Evolutionary conservation across 2,113 vertebrate genomes (phyloP).

Genomic region (Urocynchramus pylzowi): DNA sequence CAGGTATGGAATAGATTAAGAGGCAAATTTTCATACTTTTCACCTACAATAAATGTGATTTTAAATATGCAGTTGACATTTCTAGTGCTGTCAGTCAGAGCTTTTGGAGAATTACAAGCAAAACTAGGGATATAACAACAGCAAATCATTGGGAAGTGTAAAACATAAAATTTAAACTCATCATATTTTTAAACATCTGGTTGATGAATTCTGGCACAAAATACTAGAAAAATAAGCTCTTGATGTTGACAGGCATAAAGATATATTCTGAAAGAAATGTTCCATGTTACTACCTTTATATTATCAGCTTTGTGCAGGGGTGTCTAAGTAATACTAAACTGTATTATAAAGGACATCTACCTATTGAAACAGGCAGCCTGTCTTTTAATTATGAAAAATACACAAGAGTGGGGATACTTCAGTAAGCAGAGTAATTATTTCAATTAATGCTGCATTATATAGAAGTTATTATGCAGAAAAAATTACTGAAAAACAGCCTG

Average conservation of each 20-base stretch:
- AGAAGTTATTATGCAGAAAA: background rate
- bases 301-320: background rate
- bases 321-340: background rate
- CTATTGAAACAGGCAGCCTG: background rate
- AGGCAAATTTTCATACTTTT: background rate
- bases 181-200: background rate
- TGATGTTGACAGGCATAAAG: background rate
- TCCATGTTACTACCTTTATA: background rate
- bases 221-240: background rate
- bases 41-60: background rate
- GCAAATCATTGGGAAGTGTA: background rate
- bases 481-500: accelerated
- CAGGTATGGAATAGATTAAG: background rate
- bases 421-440: background rate
- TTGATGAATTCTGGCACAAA: background rate
- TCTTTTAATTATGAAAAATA: background rate
- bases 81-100: background rate
- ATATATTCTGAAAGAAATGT: background rate
- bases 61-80: background rate
- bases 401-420: background rate
- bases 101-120: background rate
- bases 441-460: background rate
- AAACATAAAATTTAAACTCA: background rate
- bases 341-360: background rate
- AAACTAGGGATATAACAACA: background rate